phyloP scores from a whole-genome alignment of 2,113 vertebrate species.

The Dipodomys stephensi region DNA sequence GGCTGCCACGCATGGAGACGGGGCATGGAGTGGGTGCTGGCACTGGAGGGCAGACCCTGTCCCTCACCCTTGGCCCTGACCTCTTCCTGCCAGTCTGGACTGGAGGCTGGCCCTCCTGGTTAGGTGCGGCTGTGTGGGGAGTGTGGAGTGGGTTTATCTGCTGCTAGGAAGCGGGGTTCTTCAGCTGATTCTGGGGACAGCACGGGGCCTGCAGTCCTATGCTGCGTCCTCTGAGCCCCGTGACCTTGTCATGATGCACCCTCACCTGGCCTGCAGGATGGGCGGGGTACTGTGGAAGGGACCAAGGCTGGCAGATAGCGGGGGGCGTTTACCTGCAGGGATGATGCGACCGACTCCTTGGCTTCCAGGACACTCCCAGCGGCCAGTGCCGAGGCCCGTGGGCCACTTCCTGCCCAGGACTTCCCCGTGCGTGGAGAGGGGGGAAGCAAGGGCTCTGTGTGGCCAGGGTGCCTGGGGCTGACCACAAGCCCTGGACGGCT shows the following conservation, averaged over 20 bases:
- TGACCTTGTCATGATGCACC: not conserved
- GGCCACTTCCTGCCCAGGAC: too few relatives aligned
- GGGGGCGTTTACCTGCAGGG: too few relatives aligned
- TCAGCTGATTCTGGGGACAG: not conserved
- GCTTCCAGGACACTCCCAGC: too few relatives aligned
- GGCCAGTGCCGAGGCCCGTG: too few relatives aligned
- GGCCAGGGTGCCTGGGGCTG: not conserved
- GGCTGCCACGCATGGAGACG: too few relatives aligned
- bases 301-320: accelerated
- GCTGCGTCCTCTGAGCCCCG: not conserved
- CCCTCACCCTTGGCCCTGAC: not conserved
- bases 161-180: not conserved
- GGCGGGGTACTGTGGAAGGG: not conserved
- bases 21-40: not conserved
- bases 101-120: too few relatives aligned
- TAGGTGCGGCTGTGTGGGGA: too few relatives aligned
- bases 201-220: not conserved
- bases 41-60: not conserved
- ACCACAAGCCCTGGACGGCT: not conserved
- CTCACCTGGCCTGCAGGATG: not conserved
- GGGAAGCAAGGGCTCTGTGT: not conserved
- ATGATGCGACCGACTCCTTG: too few relatives aligned
- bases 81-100: not conserved
- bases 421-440: too few relatives aligned
- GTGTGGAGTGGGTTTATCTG: not conserved